Evolutionary conservation across 2,797 vertebrate species (phyloP).

Genomic region (Helarctos malayanus): DNA sequence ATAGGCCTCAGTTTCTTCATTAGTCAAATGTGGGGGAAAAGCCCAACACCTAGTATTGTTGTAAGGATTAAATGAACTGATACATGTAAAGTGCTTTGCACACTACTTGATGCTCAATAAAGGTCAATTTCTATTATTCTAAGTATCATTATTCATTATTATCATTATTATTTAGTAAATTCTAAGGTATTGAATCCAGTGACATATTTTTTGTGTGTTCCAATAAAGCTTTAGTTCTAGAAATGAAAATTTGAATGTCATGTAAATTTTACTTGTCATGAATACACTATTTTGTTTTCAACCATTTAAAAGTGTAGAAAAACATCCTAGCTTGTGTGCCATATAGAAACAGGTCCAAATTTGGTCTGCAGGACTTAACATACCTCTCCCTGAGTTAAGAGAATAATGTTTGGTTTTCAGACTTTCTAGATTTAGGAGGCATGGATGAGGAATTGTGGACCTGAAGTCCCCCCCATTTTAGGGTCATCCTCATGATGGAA

Average conservation of each 20-base stretch:
- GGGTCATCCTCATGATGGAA: neutral
- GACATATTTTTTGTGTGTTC: neutral
- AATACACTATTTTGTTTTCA: neutral
- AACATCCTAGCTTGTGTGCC: neutral
- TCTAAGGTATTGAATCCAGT: neutral
- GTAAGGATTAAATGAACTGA: slow-evolving; percentile 28
- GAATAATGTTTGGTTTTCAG: neutral
- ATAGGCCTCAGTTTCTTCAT: neutral
- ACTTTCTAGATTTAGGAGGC: neutral
- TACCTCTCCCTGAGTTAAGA: neutral
- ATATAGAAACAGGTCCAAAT: neutral
- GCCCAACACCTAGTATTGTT: neutral
- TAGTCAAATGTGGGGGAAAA: slow-evolving; percentile 20
- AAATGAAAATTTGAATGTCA: neutral
- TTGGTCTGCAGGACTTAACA: neutral
- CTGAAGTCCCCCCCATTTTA: neutral
- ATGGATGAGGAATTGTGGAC: no score
- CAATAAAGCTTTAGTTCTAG: neutral
- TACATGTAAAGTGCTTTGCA: neutral
- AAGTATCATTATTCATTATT: neutral
- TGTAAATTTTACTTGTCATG: neutral
- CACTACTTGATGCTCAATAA: neutral
- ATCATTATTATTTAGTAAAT: slow-evolving; percentile 4
- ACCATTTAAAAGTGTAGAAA: neutral
- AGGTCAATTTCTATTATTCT: neutral